These are phyloP conservation scores for Sphaerodactylus townsendi DNA, from an alignment of 2,113 vertebrate genomes.

Conservation along the genomic window DNA sequence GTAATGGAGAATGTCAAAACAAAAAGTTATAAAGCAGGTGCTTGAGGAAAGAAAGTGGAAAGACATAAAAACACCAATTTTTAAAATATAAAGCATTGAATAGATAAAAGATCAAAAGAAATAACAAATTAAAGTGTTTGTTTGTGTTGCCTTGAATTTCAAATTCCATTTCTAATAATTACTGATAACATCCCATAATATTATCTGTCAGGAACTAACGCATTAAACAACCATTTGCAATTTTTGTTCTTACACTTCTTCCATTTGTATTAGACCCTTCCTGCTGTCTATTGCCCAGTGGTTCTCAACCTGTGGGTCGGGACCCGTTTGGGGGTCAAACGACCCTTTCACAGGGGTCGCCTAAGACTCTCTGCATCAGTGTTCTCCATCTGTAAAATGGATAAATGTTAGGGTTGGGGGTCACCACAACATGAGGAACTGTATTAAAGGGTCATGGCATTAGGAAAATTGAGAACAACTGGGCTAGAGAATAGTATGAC, in stretches of 20 bases:
- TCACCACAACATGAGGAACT: no score
- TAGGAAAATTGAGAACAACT: no score
- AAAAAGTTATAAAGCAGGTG: slow-evolving; percentile 79
- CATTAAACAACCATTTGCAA: background rate
- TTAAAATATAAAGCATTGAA: slow-evolving; percentile 43
- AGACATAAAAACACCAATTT: slow-evolving; percentile 67
- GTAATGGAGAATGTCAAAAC: slow-evolving; percentile 90
- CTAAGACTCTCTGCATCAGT: no score
- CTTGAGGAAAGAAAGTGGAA: slow-evolving; percentile 52
- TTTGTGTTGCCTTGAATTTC: background rate
- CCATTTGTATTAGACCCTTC: background rate
- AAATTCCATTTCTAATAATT: background rate
- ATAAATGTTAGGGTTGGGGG: no score
- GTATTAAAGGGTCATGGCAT: no score
- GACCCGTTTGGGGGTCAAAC: no score
- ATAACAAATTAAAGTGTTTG: fast-evolving
- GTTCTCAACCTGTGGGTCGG: no score
- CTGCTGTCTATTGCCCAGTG: background rate
- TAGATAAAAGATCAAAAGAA: slow-evolving; percentile 41
- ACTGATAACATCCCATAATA: no score
- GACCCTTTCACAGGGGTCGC: no score
- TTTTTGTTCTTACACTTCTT: background rate
- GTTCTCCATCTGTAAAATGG: no score
- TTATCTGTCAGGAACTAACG: background rate
- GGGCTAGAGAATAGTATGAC: background rate